A percentile compares a stretch with the other conserved stretches of the same genome.
Evolutionary conservation across 2,888 invertebrate species (phyloP).

Genomic region (Ornithoptera priamus): DNA sequence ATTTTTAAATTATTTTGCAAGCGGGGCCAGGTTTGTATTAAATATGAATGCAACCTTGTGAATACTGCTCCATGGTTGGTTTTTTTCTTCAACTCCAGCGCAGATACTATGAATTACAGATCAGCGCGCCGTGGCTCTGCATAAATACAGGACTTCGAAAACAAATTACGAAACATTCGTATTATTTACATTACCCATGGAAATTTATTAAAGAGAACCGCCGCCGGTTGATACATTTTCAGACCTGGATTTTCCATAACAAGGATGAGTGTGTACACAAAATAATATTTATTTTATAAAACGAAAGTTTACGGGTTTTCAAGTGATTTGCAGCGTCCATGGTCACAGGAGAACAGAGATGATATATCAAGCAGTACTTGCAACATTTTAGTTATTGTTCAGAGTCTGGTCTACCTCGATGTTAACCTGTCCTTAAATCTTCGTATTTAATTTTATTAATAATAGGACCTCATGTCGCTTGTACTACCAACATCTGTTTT

Average conservation of each 20-base stretch:
- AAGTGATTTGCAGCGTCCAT: neutral
- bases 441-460: too few relatives aligned
- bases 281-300: neutral
- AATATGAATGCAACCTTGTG: slow-evolving; percentile 15
- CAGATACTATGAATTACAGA: slow-evolving; percentile 21
- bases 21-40: neutral
- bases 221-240: neutral
- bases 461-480: too few relatives aligned
- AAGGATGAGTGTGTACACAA: neutral
- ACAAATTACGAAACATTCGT: neutral
- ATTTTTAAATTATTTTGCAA: neutral
- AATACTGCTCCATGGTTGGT: slow-evolving; percentile 4
- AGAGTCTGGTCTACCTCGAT: too few relatives aligned
- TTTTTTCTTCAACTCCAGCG: neutral
- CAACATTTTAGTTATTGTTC: too few relatives aligned
- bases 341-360: neutral
- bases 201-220: neutral
- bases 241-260: neutral
- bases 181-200: neutral
- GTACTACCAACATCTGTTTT: too few relatives aligned
- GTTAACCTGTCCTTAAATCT: too few relatives aligned
- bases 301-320: neutral
- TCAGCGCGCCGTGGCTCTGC: slow-evolving; percentile 1
- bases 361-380: too few relatives aligned
- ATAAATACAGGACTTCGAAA: slow-evolving; percentile 1